A percentile compares a stretch with the other conserved stretches of the same genome.
phyloP scores from a whole-genome alignment of 2,888 invertebrate genomes.

The Sturmia bella region DNA sequence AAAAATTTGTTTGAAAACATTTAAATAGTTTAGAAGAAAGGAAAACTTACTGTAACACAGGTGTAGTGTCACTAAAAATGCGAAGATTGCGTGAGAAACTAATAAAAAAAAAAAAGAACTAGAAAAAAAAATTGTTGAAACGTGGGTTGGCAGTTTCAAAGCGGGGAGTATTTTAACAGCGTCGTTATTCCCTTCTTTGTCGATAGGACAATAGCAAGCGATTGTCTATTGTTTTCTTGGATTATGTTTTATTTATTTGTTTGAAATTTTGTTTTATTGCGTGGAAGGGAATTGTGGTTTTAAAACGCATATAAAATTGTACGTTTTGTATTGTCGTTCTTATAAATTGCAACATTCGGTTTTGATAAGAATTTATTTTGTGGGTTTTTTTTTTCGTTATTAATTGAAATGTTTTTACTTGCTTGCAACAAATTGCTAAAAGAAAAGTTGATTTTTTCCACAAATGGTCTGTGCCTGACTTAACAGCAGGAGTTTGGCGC shows the following conservation, averaged over 20 bases:
- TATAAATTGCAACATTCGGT: conserved; percentile 54
- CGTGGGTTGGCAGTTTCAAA: conserved; percentile 33
- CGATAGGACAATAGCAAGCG: not conserved
- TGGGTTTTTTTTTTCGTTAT: conserved; percentile 29
- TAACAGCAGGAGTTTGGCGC: conserved; percentile 61
- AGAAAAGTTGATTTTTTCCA: not conserved
- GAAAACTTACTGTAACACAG: conserved; percentile 44
- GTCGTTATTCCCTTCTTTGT: conserved; percentile 36
- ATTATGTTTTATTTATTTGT: conserved; percentile 7
- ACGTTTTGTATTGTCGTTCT: not conserved
- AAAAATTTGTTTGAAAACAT: conserved; percentile 22
- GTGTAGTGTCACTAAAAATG: conserved; percentile 56
- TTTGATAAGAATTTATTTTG: conserved; percentile 46
- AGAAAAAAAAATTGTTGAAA: not conserved
- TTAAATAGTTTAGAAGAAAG: conserved; percentile 11
- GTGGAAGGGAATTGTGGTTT: conserved; percentile 33
- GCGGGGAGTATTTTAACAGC: conserved; percentile 22
- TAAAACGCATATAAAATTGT: conserved; percentile 8
- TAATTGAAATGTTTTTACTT: conserved; percentile 46
- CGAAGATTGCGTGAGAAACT: conserved; percentile 63
- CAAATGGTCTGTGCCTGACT: conserved; percentile 21
- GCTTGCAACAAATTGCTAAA: conserved; percentile 24
- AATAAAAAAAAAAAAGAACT: conserved; percentile 13
- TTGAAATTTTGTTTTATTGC: not conserved
- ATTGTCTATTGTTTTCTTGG: conserved; percentile 25